Evolutionary conservation across 2,888 invertebrate species (phyloP).

Genomic region (Andrena marginata): DNA sequence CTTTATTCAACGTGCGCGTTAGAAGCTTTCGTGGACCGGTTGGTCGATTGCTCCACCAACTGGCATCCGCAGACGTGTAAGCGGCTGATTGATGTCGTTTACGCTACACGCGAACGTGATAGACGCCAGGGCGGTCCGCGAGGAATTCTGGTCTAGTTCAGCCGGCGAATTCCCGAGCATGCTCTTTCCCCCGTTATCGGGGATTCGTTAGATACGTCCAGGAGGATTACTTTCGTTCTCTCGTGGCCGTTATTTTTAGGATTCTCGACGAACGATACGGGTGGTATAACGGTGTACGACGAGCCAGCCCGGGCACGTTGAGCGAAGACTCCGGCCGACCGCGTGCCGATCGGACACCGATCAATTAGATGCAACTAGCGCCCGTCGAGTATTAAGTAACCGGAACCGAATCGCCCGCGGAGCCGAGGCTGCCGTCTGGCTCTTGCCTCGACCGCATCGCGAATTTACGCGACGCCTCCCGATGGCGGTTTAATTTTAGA

Average conservation of each 20-base stretch:
- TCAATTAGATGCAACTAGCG: conserved; percentile 40
- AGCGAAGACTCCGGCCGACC: conserved; percentile 31
- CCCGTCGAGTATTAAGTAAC: conserved; percentile 23
- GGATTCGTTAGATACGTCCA: conserved; percentile 40
- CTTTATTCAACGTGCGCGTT: not conserved
- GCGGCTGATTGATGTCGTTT: not conserved
- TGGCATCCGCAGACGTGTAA: not conserved
- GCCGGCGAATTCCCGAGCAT: not conserved
- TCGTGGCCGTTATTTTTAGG: conserved; percentile 67
- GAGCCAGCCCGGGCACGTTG: conserved; percentile 52
- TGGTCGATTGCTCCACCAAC: not conserved
- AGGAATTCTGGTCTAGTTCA: conserved; percentile 19
- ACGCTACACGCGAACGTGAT: too few species aligned
- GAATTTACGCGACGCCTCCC: conserved; percentile 24
- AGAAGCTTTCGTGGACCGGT: not conserved
- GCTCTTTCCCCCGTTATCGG: conserved; percentile 1
- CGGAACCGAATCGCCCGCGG: conserved; percentile 17
- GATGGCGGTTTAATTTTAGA: conserved; percentile 54
- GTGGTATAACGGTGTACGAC: conserved; percentile 71
- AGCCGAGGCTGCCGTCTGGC: not conserved
- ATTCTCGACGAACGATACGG: conserved; percentile 64
- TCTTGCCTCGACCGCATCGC: not conserved
- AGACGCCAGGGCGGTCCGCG: not conserved
- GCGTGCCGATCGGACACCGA: conserved; percentile 49
- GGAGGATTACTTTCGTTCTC: conserved; percentile 65